A percentile compares a stretch with the other conserved stretches of the same genome.
These are phyloP conservation scores for Anguilla marmorata DNA, from an alignment of 2,797 vertebrate species.

Conservation along the genomic window DNA sequence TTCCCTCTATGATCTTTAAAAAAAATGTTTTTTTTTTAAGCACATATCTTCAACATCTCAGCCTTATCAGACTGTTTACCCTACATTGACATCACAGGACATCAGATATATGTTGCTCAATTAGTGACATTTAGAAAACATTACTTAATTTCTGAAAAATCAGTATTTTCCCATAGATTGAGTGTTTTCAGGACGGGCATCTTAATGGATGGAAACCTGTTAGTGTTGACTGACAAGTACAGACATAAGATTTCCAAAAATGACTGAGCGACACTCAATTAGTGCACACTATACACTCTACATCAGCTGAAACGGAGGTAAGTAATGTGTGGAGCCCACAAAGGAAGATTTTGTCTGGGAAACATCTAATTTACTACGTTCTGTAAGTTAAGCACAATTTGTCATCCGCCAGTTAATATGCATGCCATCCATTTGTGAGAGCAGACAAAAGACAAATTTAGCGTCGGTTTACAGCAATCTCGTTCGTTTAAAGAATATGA, in stretches of 20 bases:
- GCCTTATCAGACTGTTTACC: neutral
- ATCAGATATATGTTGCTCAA: neutral
- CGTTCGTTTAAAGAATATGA: conserved; percentile 64
- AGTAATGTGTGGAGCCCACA: conserved; percentile 66
- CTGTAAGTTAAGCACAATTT: conserved; percentile 70
- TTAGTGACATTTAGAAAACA: neutral
- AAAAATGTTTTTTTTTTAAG: neutral
- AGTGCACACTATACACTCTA: neutral
- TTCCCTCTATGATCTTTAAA: neutral
- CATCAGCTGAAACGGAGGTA: conserved; percentile 62
- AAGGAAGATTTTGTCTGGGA: conserved; percentile 69
- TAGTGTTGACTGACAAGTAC: neutral
- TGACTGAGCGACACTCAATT: neutral
- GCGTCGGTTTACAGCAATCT: conserved; percentile 77
- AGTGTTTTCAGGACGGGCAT: neutral
- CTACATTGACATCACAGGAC: neutral
- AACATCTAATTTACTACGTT: conserved; percentile 73
- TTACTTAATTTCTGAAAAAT: neutral
- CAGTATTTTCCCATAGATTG: neutral
- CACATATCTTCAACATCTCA: neutral
- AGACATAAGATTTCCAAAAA: neutral
- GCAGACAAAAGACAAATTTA: conserved; percentile 70
- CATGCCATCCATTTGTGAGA: conserved; percentile 62
- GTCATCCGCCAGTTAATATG: conserved; percentile 69
- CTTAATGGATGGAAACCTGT: neutral